Evolutionary conservation across 2,113 vertebrate species (phyloP).

Genomic region (Rousettus leschenaultii): DNA sequence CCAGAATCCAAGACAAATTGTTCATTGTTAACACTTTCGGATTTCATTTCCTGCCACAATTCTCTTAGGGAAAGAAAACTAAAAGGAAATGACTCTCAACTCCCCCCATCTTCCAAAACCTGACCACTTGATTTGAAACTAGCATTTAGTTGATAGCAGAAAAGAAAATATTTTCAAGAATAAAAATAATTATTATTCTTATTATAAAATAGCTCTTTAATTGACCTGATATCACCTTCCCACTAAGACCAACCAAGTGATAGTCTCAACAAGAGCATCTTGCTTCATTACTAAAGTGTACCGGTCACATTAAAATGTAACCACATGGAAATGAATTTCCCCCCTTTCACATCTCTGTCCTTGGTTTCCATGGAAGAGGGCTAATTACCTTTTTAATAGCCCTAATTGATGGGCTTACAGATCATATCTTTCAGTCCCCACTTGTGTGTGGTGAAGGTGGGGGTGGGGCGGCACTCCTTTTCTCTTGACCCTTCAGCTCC

Average conservation of each 20-base stretch:
- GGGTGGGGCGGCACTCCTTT: slow-evolving; percentile 25
- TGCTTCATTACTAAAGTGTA: slow-evolving; percentile 25
- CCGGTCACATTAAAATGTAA: slow-evolving; percentile 74
- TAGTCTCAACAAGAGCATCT: not conserved
- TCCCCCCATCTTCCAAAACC: not conserved
- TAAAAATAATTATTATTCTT: not conserved
- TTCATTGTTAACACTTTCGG: not conserved
- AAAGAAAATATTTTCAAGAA: not conserved
- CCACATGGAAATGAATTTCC: slow-evolving; percentile 73
- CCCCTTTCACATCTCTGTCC: slow-evolving; percentile 62
- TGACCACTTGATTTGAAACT: not conserved
- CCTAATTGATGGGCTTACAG: slow-evolving; percentile 80
- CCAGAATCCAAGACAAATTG: not conserved
- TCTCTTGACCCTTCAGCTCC: slow-evolving; percentile 74
- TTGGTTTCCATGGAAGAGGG: slow-evolving; percentile 82
- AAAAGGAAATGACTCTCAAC: not conserved
- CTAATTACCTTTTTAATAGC: slow-evolving; percentile 84
- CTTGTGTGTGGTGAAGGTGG: slow-evolving; percentile 39
- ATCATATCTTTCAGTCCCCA: slow-evolving; percentile 71
- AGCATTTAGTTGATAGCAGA: not conserved
- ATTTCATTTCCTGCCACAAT: slow-evolving; percentile 19
- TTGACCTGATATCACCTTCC: not conserved
- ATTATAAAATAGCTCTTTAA: not conserved
- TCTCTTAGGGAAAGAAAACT: not conserved
- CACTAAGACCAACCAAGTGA: not conserved